Percentiles rank a stretch among this genome's conserved stretches.
These are phyloP conservation scores for Meganola albula DNA, from an alignment of 2,888 invertebrate genomes.

Conservation along the genomic window DNA sequence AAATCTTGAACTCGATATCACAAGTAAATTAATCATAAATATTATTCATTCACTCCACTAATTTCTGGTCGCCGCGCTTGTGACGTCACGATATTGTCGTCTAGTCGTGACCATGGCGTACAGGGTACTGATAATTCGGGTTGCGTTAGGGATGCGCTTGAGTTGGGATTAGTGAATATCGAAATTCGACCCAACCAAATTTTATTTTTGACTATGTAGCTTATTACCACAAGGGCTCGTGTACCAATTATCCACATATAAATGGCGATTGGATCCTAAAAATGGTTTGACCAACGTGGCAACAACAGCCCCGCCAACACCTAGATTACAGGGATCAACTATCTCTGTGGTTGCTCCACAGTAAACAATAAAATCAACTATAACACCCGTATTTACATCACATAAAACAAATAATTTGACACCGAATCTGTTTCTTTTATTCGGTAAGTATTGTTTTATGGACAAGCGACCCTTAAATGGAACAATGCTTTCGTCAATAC, in stretches of 20 bases:
- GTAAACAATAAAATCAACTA: slow-evolving; percentile 21
- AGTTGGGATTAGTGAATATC: too few species aligned
- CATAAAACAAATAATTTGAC: slow-evolving; percentile 18
- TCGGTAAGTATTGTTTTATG: slow-evolving; percentile 18
- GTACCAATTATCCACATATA: slow-evolving; percentile 21
- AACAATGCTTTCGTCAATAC: slow-evolving; percentile 14
- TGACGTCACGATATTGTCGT: too few species aligned
- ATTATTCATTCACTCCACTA: too few species aligned
- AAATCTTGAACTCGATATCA: too few species aligned
- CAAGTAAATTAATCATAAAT: too few species aligned
- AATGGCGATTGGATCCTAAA: slow-evolving; percentile 12
- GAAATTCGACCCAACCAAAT: too few species aligned
- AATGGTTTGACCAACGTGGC: slow-evolving; percentile 11
- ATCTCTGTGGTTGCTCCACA: slow-evolving; percentile 16
- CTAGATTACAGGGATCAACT: slow-evolving; percentile 9
- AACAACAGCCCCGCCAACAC: slow-evolving; percentile 13
- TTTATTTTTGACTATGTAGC: too few species aligned
- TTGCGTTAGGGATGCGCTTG: too few species aligned
- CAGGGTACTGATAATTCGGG: too few species aligned
- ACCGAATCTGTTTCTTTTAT: slow-evolving; percentile 19
- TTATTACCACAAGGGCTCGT: slow-evolving; percentile 19
- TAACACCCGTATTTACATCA: slow-evolving; percentile 15
- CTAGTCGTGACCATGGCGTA: too few species aligned
- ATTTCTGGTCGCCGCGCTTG: too few species aligned
- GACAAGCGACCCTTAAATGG: slow-evolving; percentile 15